phyloP scores from a whole-genome alignment of 2,888 invertebrate species.

The Acanthosepion lycidas region DNA sequence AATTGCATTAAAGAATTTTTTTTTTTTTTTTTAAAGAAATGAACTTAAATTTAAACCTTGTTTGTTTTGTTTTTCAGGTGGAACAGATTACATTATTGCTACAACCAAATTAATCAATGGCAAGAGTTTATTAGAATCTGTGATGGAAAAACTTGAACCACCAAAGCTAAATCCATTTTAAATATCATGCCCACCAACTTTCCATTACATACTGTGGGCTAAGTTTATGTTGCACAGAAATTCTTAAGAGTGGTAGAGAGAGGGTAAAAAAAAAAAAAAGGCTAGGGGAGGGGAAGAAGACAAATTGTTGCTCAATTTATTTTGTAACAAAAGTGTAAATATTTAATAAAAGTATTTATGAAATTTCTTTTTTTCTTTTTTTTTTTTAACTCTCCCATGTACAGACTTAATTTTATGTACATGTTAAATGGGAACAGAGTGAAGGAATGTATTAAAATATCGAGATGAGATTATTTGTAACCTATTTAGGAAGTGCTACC shows the following conservation, averaged over 20 bases:
- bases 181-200: not conserved
- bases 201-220: too few species aligned
- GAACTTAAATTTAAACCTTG: not conserved
- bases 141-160: conserved; percentile 61
- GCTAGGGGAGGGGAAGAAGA: too few species aligned
- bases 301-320: not conserved
- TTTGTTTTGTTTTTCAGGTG: conserved; percentile 61
- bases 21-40: not conserved
- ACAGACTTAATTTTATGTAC: too few species aligned
- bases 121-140: conserved; percentile 81
- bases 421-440: too few species aligned
- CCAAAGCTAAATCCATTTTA: conserved; percentile 67
- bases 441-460: too few species aligned
- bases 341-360: not conserved
- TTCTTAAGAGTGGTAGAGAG: too few species aligned
- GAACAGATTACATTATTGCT: conserved; percentile 82
- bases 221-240: too few species aligned
- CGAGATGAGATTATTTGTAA: too few species aligned
- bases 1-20: too few species aligned
- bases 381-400: too few species aligned
- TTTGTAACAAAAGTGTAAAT: conserved; percentile 23
- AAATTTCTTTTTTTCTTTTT: not conserved
- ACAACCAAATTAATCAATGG: conserved; percentile 95
- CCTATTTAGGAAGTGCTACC: too few species aligned
- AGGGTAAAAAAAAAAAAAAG: too few species aligned